A percentile compares a stretch with the other conserved stretches of the same genome.
Conservation (phyloP, 2,797 vertebrate genomes). For the Ctenochaetus hawaiiensis region DNA sequence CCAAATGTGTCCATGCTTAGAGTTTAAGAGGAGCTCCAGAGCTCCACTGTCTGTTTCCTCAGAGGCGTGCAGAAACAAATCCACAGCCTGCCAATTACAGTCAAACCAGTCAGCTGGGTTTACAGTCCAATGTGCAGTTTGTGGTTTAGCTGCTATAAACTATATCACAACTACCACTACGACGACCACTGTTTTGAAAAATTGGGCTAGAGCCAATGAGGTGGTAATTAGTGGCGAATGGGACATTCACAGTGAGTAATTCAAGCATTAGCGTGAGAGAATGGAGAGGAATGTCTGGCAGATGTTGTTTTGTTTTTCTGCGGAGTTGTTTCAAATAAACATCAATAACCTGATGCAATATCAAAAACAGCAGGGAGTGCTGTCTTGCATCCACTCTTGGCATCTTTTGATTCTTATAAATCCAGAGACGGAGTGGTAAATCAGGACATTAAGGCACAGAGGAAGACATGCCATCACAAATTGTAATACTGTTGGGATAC, state of each 20-base stretch:
- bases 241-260: not conserved
- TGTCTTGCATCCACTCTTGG: constrained; percentile 2
- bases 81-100: constrained; percentile 42
- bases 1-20: constrained; percentile 59
- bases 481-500: not conserved
- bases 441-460: not conserved
- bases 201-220: constrained; percentile 3
- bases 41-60: constrained; percentile 35
- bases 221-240: not conserved
- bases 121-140: constrained; percentile 23
- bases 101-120: constrained; percentile 23
- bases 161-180: not conserved
- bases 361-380: constrained; percentile 38
- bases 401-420: constrained; percentile 26
- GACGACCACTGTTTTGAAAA: constrained; percentile 1
- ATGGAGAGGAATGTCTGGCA: constrained; percentile 26
- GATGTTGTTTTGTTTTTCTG: constrained; percentile 21
- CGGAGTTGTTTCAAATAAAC: constrained; percentile 50
- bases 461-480: not conserved
- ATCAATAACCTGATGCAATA: constrained; percentile 36
- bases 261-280: constrained; percentile 21
- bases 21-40: constrained; percentile 55
- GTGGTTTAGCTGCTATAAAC: constrained; percentile 27
- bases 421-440: constrained; percentile 21
- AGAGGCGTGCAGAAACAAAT: constrained; percentile 41